Base-by-base conservation (phyloP, 2,888 invertebrate genomes). In the Cryptosula pallasiana region DNA sequence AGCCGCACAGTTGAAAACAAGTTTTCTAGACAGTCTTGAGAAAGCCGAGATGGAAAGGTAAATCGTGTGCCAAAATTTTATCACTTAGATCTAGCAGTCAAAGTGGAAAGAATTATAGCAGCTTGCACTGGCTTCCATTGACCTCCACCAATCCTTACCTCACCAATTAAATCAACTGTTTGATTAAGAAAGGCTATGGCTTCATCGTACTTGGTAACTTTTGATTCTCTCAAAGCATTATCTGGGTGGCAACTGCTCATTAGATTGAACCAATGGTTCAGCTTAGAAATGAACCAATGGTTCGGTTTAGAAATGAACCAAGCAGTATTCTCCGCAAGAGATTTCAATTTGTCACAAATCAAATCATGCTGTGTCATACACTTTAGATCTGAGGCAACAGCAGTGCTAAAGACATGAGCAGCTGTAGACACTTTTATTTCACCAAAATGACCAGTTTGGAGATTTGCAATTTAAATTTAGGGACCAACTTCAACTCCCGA, bases 31-130 rank as follows among this genome's bases (percentile, higher is more conserved):
- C n/a, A n/a, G n/a, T n/a, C n/a, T n/a, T n/a, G n/a, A n/a, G n/a
- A 9, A 20, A 45, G 45, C 45, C 20, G 45, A 13, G 9, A 45
- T 45, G 9, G 20, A n/a, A n/a, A n/a, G n/a, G n/a, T n/a, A n/a
- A n/a, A n/a, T n/a, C n/a, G n/a, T n/a, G n/a, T 9, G 45, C 45
- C 9, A 45, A 20, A 45, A 45, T 45, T 45, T 45, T 20, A 45
- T 45, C 20, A 45, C 45, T 45, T 13, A 45, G 45, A 45, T 45
- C 69, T 27, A 16, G 32, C 69, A 69, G 69, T 27, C 69, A 69
- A 69, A 27, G 27, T 69, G 32, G 29, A 9, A 29, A 34, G 27
- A 32, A 69, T 69, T 69, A 45, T 45, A 13, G 45, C 45, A 13
- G n/a, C n/a, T n/a, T n/a, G n/a, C n/a, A n/a, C n/a, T n/a, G n/a